phyloP scores from a whole-genome alignment of 92 coral and sea anemone species.

The Actinernus sp. region DNA sequence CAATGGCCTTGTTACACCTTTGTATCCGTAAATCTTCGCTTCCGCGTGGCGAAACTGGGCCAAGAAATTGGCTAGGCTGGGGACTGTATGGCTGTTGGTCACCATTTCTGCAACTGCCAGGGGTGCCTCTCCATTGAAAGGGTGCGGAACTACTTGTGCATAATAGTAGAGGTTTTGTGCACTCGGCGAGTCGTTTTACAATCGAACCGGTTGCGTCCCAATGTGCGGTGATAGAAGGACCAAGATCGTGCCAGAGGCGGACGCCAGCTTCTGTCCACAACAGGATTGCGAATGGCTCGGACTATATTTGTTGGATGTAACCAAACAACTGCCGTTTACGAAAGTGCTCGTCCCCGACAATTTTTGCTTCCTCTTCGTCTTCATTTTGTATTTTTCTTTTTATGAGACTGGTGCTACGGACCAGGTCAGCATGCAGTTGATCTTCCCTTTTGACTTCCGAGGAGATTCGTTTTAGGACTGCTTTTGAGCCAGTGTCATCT shows the following conservation, averaged over 20 bases:
- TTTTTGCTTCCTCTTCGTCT: slow-evolving; percentile 1
- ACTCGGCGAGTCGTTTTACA: slow-evolving; percentile 11
- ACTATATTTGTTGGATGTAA: slow-evolving; percentile 16
- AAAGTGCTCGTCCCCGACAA: slow-evolving; percentile 12
- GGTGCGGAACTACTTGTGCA: slow-evolving; percentile 36
- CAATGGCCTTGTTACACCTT: slow-evolving; percentile 1
- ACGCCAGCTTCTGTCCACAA: slow-evolving; percentile 51
- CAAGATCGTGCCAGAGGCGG: slow-evolving; percentile 36
- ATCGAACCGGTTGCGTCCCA: slow-evolving; percentile 59
- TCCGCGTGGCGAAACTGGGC: slow-evolving; percentile 24
- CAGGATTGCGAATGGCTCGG: slow-evolving; percentile 10
- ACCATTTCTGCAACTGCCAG: slow-evolving; percentile 58
- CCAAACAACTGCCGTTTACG: slow-evolving; percentile 24
- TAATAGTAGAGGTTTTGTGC: slow-evolving; percentile 28
- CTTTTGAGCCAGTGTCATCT: slow-evolving; percentile 7
- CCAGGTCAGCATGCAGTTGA: slow-evolving; percentile 2
- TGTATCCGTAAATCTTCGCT: slow-evolving; percentile 22
- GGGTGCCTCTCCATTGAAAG: slow-evolving; percentile 25
- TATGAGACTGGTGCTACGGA: slow-evolving; percentile 7
- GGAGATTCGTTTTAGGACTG: slow-evolving; percentile 12
- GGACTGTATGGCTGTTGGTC: slow-evolving; percentile 27
- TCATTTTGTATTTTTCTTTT: slow-evolving; percentile 10
- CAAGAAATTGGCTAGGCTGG: slow-evolving; percentile 14
- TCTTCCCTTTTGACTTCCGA: slow-evolving; percentile 2
- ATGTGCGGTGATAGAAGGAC: slow-evolving; percentile 14